Conservation (phyloP, 2,888 invertebrate species). For the Formica aserva region DNA sequence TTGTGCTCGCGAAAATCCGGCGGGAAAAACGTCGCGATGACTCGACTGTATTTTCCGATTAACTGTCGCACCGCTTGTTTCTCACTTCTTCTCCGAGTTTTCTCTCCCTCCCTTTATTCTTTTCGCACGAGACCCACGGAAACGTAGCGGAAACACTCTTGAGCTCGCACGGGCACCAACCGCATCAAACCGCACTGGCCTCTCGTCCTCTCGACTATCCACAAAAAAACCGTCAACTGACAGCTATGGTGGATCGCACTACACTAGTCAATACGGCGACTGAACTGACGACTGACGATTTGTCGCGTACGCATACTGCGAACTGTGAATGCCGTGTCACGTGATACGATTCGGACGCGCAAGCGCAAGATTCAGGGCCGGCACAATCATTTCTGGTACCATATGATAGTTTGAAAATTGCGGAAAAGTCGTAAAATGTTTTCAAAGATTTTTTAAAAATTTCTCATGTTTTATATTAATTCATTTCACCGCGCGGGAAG, state of each 20-base stretch:
- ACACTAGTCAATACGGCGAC: conserved; percentile 67
- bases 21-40: conserved; percentile 41
- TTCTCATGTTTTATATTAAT: not conserved
- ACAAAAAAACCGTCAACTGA: conserved; percentile 78
- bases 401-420: not conserved
- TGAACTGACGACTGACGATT: not conserved
- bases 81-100: not conserved
- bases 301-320: not conserved
- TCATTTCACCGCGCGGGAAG: not conserved
- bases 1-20: conserved; percentile 34
- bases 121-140: conserved; percentile 10
- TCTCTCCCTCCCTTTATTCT: not conserved
- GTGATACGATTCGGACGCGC: not conserved
- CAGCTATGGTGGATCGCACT: conserved; percentile 79
- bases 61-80: conserved; percentile 22
- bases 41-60: conserved; percentile 17
- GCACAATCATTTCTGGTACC: not conserved
- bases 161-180: conserved; percentile 64
- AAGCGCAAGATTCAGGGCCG: not conserved
- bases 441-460: not conserved
- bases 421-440: not conserved
- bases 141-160: conserved; percentile 70
- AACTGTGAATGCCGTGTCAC: not conserved
- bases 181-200: conserved; percentile 75
- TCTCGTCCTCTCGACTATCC: conserved; percentile 73